A percentile compares a stretch with the other conserved stretches of the same genome.
Conservation (phyloP, 1,140 invertebrate species). For the Halesus radiatus region DNA sequence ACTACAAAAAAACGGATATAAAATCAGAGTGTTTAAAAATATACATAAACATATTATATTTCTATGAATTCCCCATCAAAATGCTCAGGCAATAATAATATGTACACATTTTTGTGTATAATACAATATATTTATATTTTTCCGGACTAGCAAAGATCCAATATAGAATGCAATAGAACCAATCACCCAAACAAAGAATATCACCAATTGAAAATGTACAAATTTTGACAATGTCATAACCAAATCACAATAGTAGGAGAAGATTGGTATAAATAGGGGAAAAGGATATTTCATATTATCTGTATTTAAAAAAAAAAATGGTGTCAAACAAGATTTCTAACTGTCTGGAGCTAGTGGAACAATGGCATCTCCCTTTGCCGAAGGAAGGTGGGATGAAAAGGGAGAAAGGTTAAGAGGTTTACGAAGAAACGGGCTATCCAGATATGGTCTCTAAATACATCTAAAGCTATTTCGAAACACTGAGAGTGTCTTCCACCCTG, state of each 20-base stretch:
- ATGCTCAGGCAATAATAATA: slow-evolving; percentile 8
- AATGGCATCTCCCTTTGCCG: no score
- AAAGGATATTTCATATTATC: no score
- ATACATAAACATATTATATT: background rate
- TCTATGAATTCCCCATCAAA: background rate
- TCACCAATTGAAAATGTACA: slow-evolving; percentile 9
- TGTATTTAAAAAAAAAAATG: background rate
- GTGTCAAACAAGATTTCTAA: background rate
- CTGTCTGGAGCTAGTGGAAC: no score
- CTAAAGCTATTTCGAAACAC: no score
- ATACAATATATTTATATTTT: background rate
- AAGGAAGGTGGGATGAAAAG: no score
- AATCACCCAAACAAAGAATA: slow-evolving; percentile 7
- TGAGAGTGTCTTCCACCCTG: no score
- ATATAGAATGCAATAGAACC: slow-evolving; percentile 8
- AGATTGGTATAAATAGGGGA: background rate
- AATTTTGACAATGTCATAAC: background rate
- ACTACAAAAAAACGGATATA: background rate
- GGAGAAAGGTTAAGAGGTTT: no score
- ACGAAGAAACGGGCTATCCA: no score
- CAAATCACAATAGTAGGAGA: slow-evolving; percentile 9
- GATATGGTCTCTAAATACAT: no score
- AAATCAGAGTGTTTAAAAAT: background rate
- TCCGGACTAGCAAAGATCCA: slow-evolving; percentile 24
- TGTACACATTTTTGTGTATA: slow-evolving; percentile 5